Evolutionary conservation across 2,888 invertebrate species (phyloP).

Genomic region (Pristionchus maxplancki): DNA sequence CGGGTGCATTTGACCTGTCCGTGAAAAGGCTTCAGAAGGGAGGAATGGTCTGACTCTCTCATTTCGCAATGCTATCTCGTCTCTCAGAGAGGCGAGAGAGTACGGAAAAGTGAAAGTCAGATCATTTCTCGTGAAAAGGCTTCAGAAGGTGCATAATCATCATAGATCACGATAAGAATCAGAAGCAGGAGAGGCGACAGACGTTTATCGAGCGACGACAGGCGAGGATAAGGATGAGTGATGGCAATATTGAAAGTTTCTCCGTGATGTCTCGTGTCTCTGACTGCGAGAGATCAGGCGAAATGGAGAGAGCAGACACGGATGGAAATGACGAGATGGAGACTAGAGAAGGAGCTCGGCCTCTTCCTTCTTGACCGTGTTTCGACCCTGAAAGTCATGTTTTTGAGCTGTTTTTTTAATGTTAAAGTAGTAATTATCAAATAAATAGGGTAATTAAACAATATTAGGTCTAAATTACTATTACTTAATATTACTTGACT

Average conservation of each 20-base stretch:
- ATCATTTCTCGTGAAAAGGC: too few species aligned
- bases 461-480: too few species aligned
- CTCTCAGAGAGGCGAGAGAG: too few species aligned
- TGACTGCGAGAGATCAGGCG: too few species aligned
- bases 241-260: too few species aligned
- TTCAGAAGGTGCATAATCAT: neutral
- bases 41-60: too few species aligned
- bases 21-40: neutral
- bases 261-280: too few species aligned
- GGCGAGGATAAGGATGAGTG: neutral
- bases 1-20: neutral
- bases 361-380: neutral
- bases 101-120: too few species aligned
- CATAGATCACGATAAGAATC: neutral
- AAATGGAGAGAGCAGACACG: too few species aligned
- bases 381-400: neutral
- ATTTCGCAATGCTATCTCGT: too few species aligned
- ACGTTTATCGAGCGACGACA: neutral
- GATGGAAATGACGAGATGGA: neutral
- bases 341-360: neutral
- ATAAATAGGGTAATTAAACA: too few species aligned
- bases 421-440: too few species aligned
- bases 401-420: neutral
- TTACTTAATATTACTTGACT: neutral
- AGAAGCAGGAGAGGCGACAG: neutral